These are phyloP conservation scores for Cyclophora albipunctata DNA, from an alignment of 2,888 invertebrate genomes.

Conservation along the genomic window DNA sequence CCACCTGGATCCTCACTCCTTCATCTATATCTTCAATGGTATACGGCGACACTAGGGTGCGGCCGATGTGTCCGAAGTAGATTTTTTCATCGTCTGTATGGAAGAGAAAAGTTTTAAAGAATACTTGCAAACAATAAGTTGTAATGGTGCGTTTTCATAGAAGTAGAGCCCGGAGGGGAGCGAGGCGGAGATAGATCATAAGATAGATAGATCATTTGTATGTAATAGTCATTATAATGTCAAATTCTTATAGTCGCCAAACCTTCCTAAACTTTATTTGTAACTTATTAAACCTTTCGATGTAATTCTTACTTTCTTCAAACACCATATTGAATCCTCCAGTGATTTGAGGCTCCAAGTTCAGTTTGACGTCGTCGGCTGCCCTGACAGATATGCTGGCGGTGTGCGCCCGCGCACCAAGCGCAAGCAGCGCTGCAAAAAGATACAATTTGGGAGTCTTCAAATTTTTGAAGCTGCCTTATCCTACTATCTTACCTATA, in stretches of 20 bases:
- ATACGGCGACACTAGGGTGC: conserved; percentile 41
- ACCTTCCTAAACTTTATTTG: no score
- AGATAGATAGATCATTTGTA: no score
- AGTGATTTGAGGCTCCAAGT: conserved; percentile 50
- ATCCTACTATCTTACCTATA: no score
- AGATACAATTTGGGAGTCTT: not conserved
- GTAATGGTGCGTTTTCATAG: no score
- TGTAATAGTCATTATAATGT: no score
- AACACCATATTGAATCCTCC: conserved; percentile 53
- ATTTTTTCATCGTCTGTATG: conserved; percentile 31
- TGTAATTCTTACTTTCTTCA: conserved; percentile 31
- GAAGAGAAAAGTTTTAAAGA: not conserved
- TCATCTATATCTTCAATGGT: conserved; percentile 42
- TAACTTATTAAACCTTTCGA: no score
- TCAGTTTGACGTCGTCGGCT: conserved; percentile 44
- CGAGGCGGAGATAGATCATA: no score
- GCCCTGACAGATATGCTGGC: conserved; percentile 27
- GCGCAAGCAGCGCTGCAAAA: conserved; percentile 38
- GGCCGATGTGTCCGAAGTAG: conserved; percentile 49
- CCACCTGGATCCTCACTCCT: conserved; percentile 42
- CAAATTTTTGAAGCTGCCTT: no score
- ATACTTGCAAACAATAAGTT: not conserved
- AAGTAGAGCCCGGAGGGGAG: no score
- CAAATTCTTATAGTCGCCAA: no score
- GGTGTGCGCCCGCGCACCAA: conserved; percentile 38